Conservation (phyloP, 2,888 invertebrate genomes). For the Noctua fimbriata region DNA sequence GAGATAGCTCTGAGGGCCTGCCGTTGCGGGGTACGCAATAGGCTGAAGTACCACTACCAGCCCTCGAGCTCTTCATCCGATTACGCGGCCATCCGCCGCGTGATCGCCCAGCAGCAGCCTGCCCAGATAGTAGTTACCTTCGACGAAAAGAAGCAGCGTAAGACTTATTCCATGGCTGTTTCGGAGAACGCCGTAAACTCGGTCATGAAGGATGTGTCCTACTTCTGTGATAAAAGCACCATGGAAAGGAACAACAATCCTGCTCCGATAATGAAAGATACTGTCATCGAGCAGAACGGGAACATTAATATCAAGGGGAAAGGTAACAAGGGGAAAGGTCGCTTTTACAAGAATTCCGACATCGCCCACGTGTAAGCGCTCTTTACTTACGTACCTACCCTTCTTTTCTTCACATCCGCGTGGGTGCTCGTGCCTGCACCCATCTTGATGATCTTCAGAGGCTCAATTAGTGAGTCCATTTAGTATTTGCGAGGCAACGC, state of each 20-base stretch:
- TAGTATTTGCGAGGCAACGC: conserved; percentile 25
- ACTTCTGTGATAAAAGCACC: conserved; percentile 64
- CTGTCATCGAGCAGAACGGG: conserved; percentile 80
- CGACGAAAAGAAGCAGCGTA: conserved; percentile 60
- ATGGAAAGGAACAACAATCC: conserved; percentile 74
- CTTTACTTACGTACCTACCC: background rate
- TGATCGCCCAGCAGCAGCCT: conserved; percentile 68
- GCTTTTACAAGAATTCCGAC: conserved; percentile 70
- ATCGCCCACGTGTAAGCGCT: conserved; percentile 76
- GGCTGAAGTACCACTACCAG: conserved; percentile 74
- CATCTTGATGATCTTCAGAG: conserved; percentile 26
- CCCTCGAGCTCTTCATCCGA: conserved; percentile 84
- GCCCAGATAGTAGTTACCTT: conserved; percentile 74
- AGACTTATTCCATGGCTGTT: conserved; percentile 68
- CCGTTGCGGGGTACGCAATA: conserved; percentile 80
- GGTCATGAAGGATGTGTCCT: conserved; percentile 44
- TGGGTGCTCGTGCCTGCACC: conserved; percentile 31
- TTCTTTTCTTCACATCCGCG: conserved; percentile 16
- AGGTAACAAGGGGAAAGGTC: conserved; percentile 9
- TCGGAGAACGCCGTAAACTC: background rate
- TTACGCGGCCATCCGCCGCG: conserved; percentile 30
- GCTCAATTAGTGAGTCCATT: conserved; percentile 48
- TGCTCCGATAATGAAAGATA: conserved; percentile 63
- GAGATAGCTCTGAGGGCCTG: conserved; percentile 79
- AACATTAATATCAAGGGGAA: conserved; percentile 69